Evolutionary conservation across 2,797 vertebrate genomes (phyloP), one percentile per base, ranked within the genome.

Genomic region (Melanotaenia parkinsoni): DNA sequence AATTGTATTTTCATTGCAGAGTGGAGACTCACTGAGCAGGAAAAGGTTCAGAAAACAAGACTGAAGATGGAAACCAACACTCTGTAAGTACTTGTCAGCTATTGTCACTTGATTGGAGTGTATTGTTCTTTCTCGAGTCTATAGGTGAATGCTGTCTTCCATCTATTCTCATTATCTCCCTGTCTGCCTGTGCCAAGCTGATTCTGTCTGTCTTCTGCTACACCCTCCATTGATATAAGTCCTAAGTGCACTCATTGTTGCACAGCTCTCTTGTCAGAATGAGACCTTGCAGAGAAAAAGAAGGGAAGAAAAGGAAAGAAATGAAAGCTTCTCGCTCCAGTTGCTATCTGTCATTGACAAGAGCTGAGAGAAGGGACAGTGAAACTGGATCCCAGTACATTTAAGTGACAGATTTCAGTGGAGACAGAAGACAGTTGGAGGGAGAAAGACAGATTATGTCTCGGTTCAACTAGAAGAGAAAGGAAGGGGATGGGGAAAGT

Each of bases 161-260:
- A 86, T 91, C 87, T 78, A 83, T 91, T 86, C 90, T 91, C 89
- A 87, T 92, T 92, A 91, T 86, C 77, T 80, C 35, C 70, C 66
- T 68, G 76, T 87, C 89, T 78, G 54, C 63, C 74, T 12, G 60
- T 71, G 68, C 77, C 71, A 72, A 64, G 72, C 65, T 66, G 67
- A 76, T 80, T 76, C 71, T 77, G 79, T 82, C 80, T 66, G 74
- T 86, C 84, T 79, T 76, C 71, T 59, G 75, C 63, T n/a, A 38
- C 74, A 47, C 57, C 72, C 58, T 84, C 74, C 74, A 70, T 65
- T 78, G 82, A 84, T 73, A 56, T 67, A n/a, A 78, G 76, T 84
- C 79, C 76, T 79, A 79, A 78, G 84, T 77, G 80, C 58, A 67
- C 77, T 85, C 83, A 80, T 40, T 74, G 85, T 86, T 82, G 85